A percentile compares a stretch with the other conserved stretches of the same genome.
Evolutionary conservation across 2,888 invertebrate species (phyloP).

Genomic region (Drosophila vallismaia): DNA sequence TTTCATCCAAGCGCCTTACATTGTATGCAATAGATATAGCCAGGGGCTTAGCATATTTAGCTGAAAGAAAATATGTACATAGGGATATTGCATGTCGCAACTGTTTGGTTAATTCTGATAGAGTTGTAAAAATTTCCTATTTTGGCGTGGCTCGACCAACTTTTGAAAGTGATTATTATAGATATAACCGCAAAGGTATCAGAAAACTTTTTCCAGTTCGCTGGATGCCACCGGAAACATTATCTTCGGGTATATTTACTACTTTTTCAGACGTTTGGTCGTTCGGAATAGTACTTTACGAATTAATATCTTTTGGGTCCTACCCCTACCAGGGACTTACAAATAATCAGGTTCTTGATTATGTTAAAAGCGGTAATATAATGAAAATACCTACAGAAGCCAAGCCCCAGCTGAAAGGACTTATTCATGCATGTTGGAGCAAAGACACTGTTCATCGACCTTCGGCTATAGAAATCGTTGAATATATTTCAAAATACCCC

Average conservation of each 20-base stretch:
- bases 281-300: slow-evolving; percentile 93
- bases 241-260: slow-evolving; percentile 92
- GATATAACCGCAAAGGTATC: slow-evolving; percentile 94
- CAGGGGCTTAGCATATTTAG: slow-evolving; percentile 92
- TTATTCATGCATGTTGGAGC: slow-evolving; percentile 93
- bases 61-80: slow-evolving; percentile 93
- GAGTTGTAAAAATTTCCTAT: too few species aligned
- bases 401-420: slow-evolving; percentile 91
- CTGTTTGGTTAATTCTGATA: too few species aligned
- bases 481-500: slow-evolving; percentile 91
- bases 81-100: slow-evolving; percentile 93
- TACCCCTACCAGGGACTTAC: slow-evolving; percentile 95
- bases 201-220: slow-evolving; percentile 88
- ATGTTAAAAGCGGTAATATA: slow-evolving; percentile 90
- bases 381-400: slow-evolving; percentile 90
- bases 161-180: slow-evolving; percentile 95
- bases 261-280: slow-evolving; percentile 96
- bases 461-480: slow-evolving; percentile 91
- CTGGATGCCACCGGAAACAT: slow-evolving; percentile 97
- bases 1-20: slow-evolving; percentile 91
- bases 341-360: slow-evolving; percentile 92
- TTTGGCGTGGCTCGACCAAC: too few species aligned
- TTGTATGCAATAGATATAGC: slow-evolving; percentile 95
- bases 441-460: slow-evolving; percentile 89
- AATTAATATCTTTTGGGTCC: slow-evolving; percentile 95